phyloP scores from a whole-genome alignment of 2,888 invertebrate genomes.

The Pardosa pseudoannulata region DNA sequence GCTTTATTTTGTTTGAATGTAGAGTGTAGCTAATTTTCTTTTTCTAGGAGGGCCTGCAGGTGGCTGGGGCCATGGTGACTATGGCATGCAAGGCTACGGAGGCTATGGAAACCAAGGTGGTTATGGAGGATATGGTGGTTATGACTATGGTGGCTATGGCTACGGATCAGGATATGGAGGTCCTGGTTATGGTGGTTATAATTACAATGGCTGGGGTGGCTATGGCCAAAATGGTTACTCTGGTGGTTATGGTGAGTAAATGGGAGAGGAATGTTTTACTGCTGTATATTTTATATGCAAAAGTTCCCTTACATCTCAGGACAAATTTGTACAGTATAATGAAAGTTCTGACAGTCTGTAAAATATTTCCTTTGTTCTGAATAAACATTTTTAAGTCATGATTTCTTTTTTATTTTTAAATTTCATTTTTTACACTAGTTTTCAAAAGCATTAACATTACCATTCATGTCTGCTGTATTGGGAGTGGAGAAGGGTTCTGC shows the following conservation, averaged over 20 bases:
- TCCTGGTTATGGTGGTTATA: constrained; percentile 82
- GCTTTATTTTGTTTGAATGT: neutral
- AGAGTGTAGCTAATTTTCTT: no score
- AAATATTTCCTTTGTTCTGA: neutral
- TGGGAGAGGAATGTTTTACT: neutral
- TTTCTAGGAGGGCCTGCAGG: constrained; percentile 58
- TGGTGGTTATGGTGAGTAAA: constrained; percentile 64
- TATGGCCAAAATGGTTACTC: constrained; percentile 74
- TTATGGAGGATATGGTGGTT: constrained; percentile 77
- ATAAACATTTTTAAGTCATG: constrained; percentile 9
- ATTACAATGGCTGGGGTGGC: constrained; percentile 78
- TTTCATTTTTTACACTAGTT: no score
- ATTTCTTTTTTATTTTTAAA: no score
- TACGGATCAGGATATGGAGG: constrained; percentile 58
- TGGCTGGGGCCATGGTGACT: constrained; percentile 70
- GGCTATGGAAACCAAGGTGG: constrained; percentile 80
- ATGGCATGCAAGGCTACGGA: constrained; percentile 75
- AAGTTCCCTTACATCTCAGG: neutral
- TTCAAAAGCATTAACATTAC: no score
- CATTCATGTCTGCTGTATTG: no score
- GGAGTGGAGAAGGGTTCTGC: no score
- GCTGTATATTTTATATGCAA: neutral
- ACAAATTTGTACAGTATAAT: neutral
- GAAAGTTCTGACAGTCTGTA: neutral
- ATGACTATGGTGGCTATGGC: constrained; percentile 80